phyloP scores from a whole-genome alignment of 2,797 vertebrate species.

The Botia kubotai region DNA sequence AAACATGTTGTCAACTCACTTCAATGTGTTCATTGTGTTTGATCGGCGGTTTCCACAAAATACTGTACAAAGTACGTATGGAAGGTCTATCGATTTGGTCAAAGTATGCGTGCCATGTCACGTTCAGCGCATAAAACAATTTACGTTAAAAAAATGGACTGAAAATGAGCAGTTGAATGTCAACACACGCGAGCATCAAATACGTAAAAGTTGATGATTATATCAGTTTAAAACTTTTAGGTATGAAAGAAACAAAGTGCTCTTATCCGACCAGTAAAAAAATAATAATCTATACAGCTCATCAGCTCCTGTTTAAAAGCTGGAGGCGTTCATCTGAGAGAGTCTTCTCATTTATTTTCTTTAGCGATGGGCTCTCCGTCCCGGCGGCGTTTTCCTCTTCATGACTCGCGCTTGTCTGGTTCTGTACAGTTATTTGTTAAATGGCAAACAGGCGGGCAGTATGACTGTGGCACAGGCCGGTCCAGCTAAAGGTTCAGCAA shows the following conservation, averaged over 20 bases:
- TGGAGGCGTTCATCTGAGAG: constrained; percentile 69
- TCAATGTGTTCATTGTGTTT: constrained; percentile 66
- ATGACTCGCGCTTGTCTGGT: constrained; percentile 1
- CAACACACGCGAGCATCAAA: constrained; percentile 77
- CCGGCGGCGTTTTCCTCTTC: constrained; percentile 60
- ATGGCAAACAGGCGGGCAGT: constrained; percentile 93
- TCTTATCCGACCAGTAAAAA: constrained; percentile 84
- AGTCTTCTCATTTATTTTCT: constrained; percentile 68
- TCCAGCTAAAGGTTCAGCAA: constrained; percentile 95
- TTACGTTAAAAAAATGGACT: constrained; percentile 68
- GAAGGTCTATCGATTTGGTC: constrained; percentile 74
- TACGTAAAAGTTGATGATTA: constrained; percentile 70
- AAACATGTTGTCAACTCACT: constrained; percentile 48
- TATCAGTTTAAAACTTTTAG: constrained; percentile 68
- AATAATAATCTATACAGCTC: constrained; percentile 84
- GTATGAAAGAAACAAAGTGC: constrained; percentile 83
- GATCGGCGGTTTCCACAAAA: constrained; percentile 72
- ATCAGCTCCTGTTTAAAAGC: constrained; percentile 67
- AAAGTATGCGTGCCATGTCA: constrained; percentile 80
- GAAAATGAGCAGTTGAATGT: constrained; percentile 72
- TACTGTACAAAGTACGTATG: constrained; percentile 76
- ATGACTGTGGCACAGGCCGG: constrained; percentile 95
- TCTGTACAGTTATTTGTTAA: constrained; percentile 90
- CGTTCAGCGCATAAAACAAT: constrained; percentile 76
- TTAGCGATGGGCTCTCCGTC: constrained; percentile 68